A percentile compares a stretch with the other conserved stretches of the same genome.
phyloP scores from a whole-genome alignment of 37 sponge, comb jelly and placozoan genomes.

The Hexactinellida sp. region DNA sequence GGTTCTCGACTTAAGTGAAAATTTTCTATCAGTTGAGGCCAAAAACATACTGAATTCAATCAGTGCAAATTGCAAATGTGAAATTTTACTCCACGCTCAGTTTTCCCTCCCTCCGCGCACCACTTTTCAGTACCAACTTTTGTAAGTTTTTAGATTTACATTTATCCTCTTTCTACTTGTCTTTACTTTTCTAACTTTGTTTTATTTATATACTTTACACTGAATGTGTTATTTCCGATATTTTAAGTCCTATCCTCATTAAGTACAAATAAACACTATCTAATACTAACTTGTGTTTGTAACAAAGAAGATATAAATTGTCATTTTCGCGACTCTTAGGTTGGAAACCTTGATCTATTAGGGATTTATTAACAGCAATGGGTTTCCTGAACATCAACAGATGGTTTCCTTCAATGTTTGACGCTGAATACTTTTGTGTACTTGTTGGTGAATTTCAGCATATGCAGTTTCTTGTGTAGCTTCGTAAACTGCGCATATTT shows the following conservation, averaged over 20 bases:
- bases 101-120: not conserved
- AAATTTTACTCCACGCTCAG: not conserved
- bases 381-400: not conserved
- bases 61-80: not conserved
- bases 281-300: no score
- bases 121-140: not conserved
- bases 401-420: not conserved
- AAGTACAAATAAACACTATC: no score
- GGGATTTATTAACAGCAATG: no score
- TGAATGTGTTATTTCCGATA: no score
- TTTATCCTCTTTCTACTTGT: not conserved
- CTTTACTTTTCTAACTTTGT: no score
- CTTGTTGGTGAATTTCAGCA: not conserved
- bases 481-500: not conserved
- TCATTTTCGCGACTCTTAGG: no score
- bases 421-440: not conserved
- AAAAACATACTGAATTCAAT: not conserved
- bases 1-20: not conserved
- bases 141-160: not conserved
- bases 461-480: not conserved
- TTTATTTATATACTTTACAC: not conserved
- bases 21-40: not conserved
- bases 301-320: no score
- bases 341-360: no score
- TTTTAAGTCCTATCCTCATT: no score